Evolutionary conservation across 2,113 vertebrate species (phyloP), one percentile per base, ranked within the genome.

Genomic region (Lycaon pictus): DNA sequence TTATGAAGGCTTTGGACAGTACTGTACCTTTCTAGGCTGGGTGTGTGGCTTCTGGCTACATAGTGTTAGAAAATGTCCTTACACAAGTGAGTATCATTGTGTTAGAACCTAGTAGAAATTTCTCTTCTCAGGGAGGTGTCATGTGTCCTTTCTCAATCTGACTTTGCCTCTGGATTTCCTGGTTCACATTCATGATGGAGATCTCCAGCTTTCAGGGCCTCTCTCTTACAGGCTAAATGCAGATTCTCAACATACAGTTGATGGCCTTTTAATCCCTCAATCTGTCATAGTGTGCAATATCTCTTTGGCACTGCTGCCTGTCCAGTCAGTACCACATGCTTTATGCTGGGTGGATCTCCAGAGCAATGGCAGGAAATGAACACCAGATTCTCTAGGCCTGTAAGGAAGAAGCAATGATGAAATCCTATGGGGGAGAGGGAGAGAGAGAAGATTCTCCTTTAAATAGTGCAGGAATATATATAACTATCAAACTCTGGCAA

Each of bases 181-280:
- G 97, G 3, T 90, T 83, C 4, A 90, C 80, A 12, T 97, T 98
- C 55, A 93, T 97, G 84, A 96, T 98, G 35, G 88, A 96, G 7
- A 63, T 97, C 3, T 93, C 76, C 97, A 98, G 23, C 72, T 80
- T 55, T 69, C 20, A 4, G 85, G 22, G 87, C 97, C 58, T 97
- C 96, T 55, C 55, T 88, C 12, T 93, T 60, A 13, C 69, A 96
- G 12, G 22, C 4, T 12, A 67, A 89, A 6, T 98, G 96, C 23
- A 95, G 32, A 0, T 32, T 58, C 32, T 94, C 56, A 98, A 55
- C 43, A 43, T 43, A 43, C 43, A 43, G 43, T 43, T 43, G 43
- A 43, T 43, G 43, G 12, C 53, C 11, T 16, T 3, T n/a, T 48
- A 23, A 76, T 76, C 72, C 7, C 71, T 27, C 67, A 20, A 8